Evolutionary conservation across 2,797 vertebrate genomes (phyloP), one percentile per base, ranked within the genome.

Genomic region (Poecilia gillii): DNA sequence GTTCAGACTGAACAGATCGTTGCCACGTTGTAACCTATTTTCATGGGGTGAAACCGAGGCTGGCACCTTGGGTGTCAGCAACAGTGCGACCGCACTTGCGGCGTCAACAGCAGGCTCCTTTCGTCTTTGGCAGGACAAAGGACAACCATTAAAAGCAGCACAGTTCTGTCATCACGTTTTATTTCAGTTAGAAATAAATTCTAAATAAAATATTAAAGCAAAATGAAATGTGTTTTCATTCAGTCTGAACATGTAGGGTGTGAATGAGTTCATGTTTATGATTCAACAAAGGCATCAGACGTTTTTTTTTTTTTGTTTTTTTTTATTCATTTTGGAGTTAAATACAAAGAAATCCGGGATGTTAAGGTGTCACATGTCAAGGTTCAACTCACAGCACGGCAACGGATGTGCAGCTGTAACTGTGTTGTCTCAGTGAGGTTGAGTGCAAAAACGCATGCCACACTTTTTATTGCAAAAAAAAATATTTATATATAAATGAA

Each of bases 211-310:
- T 53, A 28, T 46, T 25, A 55, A 13, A 70, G 23, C 7, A 31
- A 41, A 53, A 46, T 4, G 7, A 57, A 71, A 55, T 70, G 47
- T 55, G 16, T n/a, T 51, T 70, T 51, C 6, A 66, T 18, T 36
- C 23, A 12, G 23, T 13, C 4, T 25, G 36, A 70, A 25, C 1
- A 12, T 23, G 66, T 45, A 45, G 11, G 25, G 25, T 71, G 12
- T 46, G 41, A 28, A 46, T 45, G 68, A 76, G 75, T 31, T 78
- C 82, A 72, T 25, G 75, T 41, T 78, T 85, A 72, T 12, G 13
- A 25, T 51, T 51, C 49, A 51, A 51, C 6, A 49, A 20, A 49
- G 47, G 18, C 47, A 0, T 7, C 18, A 49, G 18, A 20, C 20
- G 5, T 33, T 6, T 39, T 39, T 39, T 5, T 59, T 13, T 28